A percentile compares a stretch with the other conserved stretches of the same genome.
Conservation (phyloP, 2,113 vertebrate genomes). For the Chauna torquata region DNA sequence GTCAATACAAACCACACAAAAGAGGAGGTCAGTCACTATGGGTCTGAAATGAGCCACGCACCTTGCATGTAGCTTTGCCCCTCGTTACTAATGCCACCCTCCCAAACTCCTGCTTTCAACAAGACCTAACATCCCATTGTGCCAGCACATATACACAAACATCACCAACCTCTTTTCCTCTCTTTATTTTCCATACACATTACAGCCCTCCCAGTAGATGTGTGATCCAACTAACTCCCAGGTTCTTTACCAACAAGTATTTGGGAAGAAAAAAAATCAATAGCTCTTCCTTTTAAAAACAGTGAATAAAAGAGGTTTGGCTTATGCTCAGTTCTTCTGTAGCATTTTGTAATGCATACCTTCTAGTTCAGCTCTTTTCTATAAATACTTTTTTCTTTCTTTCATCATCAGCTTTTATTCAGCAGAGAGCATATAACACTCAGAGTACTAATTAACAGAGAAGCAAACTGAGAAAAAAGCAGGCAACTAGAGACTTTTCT, state of each 20-base stretch:
- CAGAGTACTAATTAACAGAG: neutral
- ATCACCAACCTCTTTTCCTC: neutral
- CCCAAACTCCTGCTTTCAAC: neutral
- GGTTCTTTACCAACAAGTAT: neutral
- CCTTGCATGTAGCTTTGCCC: neutral
- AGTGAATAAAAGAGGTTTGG: neutral
- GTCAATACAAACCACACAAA: neutral
- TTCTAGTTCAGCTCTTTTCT: conserved; percentile 5
- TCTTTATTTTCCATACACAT: neutral
- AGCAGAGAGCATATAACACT: neutral
- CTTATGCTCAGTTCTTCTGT: neutral
- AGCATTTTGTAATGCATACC: neutral
- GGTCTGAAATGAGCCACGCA: neutral
- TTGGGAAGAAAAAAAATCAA: neutral
- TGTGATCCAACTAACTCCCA: neutral
- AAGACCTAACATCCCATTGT: neutral
- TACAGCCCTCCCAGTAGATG: neutral
- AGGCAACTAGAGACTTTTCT: neutral
- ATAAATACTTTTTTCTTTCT: conserved; percentile 39
- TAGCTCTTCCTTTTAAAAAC: neutral
- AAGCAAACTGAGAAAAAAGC: neutral
- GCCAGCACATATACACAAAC: neutral
- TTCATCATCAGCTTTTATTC: conserved; percentile 35
- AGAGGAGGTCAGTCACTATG: neutral
- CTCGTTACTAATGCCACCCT: neutral